Evolutionary conservation across 2,797 vertebrate genomes (phyloP).

Genomic region (Pelodytes ibericus): DNA sequence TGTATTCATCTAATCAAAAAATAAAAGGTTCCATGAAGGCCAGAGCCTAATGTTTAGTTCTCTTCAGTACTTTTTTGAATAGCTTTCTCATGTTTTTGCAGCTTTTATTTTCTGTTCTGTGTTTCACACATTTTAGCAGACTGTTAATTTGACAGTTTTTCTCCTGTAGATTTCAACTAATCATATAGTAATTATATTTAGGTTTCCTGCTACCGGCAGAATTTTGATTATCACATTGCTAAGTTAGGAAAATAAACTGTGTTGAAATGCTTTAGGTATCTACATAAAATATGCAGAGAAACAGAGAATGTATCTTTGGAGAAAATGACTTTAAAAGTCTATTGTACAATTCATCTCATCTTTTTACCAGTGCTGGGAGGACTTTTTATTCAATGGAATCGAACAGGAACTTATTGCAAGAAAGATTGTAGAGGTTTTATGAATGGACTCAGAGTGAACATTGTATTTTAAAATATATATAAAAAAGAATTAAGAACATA

Average conservation of each 20-base stretch:
- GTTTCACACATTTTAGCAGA: slow-evolving; percentile 36
- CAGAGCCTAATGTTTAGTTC: slow-evolving; percentile 15
- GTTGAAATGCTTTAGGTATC: slow-evolving; percentile 12
- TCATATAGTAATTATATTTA: slow-evolving; percentile 45
- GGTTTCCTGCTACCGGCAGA: slow-evolving; percentile 13
- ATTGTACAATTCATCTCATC: neutral
- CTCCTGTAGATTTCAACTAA: slow-evolving; percentile 26
- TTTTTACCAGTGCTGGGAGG: neutral
- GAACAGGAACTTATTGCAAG: too few relatives aligned
- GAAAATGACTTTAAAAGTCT: neutral
- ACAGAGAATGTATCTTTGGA: neutral
- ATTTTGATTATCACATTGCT: slow-evolving; percentile 35
- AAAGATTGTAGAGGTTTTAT: too few relatives aligned
- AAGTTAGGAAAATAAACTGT: slow-evolving; percentile 34
- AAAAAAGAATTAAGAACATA: too few relatives aligned
- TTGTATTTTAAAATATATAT: too few relatives aligned
- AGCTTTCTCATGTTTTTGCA: slow-evolving; percentile 26
- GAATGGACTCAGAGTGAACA: too few relatives aligned
- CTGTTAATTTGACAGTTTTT: slow-evolving; percentile 42
- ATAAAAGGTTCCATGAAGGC: neutral
- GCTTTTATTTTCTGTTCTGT: slow-evolving; percentile 9
- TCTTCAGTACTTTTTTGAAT: neutral
- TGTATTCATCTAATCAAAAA: slow-evolving; percentile 5
- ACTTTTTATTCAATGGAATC: neutral
- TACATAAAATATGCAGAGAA: slow-evolving; percentile 24